Percentiles rank a stretch among this genome's conserved stretches.
Conservation (phyloP, 2,888 invertebrate species). For the Neelides folsomi region DNA sequence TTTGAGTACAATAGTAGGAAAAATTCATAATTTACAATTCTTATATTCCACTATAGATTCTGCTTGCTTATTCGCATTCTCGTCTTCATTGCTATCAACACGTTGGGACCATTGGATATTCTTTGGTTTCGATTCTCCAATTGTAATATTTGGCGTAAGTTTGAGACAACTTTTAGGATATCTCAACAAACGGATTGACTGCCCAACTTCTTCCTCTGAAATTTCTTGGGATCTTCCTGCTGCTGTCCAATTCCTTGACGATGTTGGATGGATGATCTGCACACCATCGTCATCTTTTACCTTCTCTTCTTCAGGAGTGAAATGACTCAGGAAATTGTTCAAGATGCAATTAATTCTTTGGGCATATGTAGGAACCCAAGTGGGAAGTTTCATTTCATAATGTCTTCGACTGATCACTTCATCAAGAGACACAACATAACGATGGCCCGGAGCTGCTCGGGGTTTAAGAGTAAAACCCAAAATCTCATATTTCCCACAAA, state of each 20-base stretch:
- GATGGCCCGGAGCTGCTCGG: constrained; percentile 1
- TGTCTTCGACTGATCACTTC: neutral
- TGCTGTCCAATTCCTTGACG: no score
- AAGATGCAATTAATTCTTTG: constrained; percentile 3
- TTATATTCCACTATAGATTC: no score
- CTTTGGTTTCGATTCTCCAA: neutral
- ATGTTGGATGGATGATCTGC: no score
- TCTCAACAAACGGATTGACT: neutral
- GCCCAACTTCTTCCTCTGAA: no score
- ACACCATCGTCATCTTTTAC: no score
- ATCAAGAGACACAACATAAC: constrained; percentile 2
- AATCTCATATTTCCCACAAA: constrained; percentile 2
- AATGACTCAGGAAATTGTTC: neutral
- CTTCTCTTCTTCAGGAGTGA: no score
- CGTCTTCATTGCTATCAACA: neutral
- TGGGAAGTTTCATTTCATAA: neutral
- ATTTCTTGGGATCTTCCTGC: no score
- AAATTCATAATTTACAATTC: no score
- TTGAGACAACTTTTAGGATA: neutral
- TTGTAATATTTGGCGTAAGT: neutral
- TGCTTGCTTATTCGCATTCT: neutral
- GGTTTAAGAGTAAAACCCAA: neutral
- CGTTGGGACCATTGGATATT: neutral
- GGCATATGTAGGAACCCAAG: constrained; percentile 4
- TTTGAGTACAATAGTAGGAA: no score